These are phyloP conservation scores for Pardalotus punctatus DNA, from an alignment of 2,113 vertebrate species.

Conservation along the genomic window DNA sequence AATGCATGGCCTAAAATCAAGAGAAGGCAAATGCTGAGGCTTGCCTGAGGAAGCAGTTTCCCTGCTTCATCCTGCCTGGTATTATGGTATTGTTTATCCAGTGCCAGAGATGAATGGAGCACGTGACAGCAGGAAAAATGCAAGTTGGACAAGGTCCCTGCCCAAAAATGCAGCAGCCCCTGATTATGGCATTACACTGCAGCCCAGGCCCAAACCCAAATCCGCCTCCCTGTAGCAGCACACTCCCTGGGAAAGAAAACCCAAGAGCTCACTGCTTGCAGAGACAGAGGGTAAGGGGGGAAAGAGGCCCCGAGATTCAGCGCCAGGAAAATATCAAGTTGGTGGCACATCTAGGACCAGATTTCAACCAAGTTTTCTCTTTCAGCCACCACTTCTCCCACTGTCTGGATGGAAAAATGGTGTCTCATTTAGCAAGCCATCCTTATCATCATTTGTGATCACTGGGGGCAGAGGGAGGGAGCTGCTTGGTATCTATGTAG, in stretches of 20 bases:
- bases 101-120: slow-evolving; percentile 61
- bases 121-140: slow-evolving; percentile 64
- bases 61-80: slow-evolving; percentile 47
- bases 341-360: neutral
- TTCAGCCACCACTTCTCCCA: neutral
- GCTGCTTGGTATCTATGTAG: rapidly evolving
- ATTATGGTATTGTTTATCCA: slow-evolving; percentile 59
- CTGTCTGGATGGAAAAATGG: neutral
- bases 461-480: rapidly evolving
- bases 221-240: neutral
- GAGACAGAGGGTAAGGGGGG: neutral
- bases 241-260: neutral
- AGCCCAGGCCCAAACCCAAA: slow-evolving; percentile 26
- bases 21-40: slow-evolving; percentile 7
- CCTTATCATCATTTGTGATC: rapidly evolving
- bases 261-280: neutral
- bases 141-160: slow-evolving; percentile 52
- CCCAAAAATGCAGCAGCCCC: slow-evolving; percentile 47
- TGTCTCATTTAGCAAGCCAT: neutral
- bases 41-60: slow-evolving; percentile 47
- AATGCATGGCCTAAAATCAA: neutral
- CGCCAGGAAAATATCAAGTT: neutral
- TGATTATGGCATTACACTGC: slow-evolving; percentile 45
- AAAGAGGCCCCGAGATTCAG: rapidly evolving
- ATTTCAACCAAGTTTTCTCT: neutral